Percentiles rank a stretch among this genome's conserved stretches.
Conservation (phyloP, 2,888 invertebrate species). For the Notodonta ziczac region DNA sequence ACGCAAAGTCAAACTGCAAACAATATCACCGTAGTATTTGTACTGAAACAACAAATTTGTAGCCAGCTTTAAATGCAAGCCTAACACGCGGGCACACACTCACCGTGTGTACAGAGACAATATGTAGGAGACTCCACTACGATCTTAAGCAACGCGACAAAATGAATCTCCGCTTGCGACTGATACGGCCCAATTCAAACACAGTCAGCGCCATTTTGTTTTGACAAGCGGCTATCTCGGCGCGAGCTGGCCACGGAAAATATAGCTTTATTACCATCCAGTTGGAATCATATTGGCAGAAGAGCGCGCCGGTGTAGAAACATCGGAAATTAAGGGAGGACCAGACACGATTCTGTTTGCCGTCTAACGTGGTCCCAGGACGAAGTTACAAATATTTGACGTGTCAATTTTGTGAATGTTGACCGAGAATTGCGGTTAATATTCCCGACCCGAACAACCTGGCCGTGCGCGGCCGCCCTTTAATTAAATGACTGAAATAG, state of each 20-base stretch:
- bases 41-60: constrained; percentile 84
- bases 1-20: constrained; percentile 81
- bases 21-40: constrained; percentile 83
- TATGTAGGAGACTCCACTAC: constrained; percentile 79
- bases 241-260: constrained; percentile 45
- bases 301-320: constrained; percentile 60
- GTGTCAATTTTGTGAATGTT: constrained; percentile 85
- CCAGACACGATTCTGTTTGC: constrained; percentile 84
- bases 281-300: constrained; percentile 56
- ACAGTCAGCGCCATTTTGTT: constrained; percentile 84
- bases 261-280: constrained; percentile 50
- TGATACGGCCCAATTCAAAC: constrained; percentile 85
- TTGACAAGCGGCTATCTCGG: constrained; percentile 79
- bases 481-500: constrained; percentile 82
- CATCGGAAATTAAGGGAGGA: constrained; percentile 84
- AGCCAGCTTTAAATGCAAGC: constrained; percentile 83
- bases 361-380: constrained; percentile 83
- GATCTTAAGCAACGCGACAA: constrained; percentile 84
- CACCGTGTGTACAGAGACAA: constrained; percentile 81
- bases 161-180: constrained; percentile 84
- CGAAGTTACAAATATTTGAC: constrained; percentile 85
- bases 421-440: constrained; percentile 84
- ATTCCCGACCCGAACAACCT: constrained; percentile 78
- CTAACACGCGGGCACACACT: constrained; percentile 80
- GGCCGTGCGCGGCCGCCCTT: constrained; percentile 68